Percentiles rank a stretch among this genome's conserved stretches.
Conservation (phyloP, 2,113 vertebrate genomes). For the Chloebia gouldiae region DNA sequence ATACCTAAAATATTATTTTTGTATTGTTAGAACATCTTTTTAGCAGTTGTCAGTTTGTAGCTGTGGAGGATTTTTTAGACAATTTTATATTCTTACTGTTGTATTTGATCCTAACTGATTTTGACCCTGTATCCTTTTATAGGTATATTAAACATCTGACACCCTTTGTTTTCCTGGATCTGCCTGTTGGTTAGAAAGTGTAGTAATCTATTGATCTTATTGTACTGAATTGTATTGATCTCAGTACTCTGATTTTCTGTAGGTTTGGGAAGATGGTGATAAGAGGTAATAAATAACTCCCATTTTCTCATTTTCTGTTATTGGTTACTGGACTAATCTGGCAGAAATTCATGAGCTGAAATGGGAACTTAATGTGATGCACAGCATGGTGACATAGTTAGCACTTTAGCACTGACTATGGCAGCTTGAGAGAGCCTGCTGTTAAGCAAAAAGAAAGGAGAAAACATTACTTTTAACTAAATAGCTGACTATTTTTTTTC, state of each 20-base stretch:
- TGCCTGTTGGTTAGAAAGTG: not conserved
- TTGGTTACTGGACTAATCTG: conserved; percentile 15
- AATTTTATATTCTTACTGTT: not conserved
- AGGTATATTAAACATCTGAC: not conserved
- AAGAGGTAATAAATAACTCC: conserved; percentile 2
- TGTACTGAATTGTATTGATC: not conserved
- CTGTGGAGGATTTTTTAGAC: not conserved
- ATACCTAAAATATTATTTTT: not conserved
- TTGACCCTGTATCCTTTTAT: not conserved
- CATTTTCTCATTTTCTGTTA: conserved; percentile 22
- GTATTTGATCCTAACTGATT: not conserved
- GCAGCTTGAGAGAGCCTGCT: conserved; percentile 54
- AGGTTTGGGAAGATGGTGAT: not conserved
- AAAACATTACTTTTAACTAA: conserved; percentile 24
- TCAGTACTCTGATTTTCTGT: not conserved
- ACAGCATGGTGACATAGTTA: conserved; percentile 50
- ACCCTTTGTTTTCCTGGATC: not conserved
- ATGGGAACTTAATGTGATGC: conserved; percentile 33
- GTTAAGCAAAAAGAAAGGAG: conserved; percentile 32
- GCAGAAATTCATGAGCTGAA: conserved; percentile 36
- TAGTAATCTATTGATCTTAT: not conserved
- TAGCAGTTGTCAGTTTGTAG: not conserved
- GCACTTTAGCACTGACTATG: conserved; percentile 31
- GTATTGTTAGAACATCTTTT: not conserved
- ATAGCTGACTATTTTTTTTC: not conserved